Base-by-base conservation (phyloP, 2,888 invertebrate genomes). In the Altica lythri region DNA sequence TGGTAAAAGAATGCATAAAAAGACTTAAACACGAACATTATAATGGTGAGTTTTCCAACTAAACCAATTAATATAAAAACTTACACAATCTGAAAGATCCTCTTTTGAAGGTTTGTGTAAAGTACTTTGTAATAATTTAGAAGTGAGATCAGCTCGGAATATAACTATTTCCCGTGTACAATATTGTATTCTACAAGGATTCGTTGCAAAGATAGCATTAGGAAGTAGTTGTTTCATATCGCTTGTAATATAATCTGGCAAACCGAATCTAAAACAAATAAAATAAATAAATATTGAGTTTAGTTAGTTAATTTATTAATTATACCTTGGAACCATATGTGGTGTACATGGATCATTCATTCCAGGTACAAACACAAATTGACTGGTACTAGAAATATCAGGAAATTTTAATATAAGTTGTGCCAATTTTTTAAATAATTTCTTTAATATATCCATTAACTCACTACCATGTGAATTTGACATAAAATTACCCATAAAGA, bases 151-250 rank as follows among this genome's bases (percentile, higher is more conserved):
- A 71, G 94, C 91, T 53, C 97, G 82, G 57, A 93, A 85, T 3
- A 98, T 80, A 0, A 94, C 87, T 61, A 98, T 91, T 79, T 97
- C 95, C 74, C 93, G 94, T 0, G 92, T 93, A 72, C 95, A 98
- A 72, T 95, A 98, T 72, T 95, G 95, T 61, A 99, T 83, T 46
- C 96, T 83, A 68, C 95, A 95, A 0, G 99, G 99, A 78, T 98
- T 99, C 32, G 92, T 88, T 1, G 94, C 85, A 66, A 98, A 88
- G 53, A 89, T 81, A 0, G 88, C 85, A 42, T 83, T 82, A 3
- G 89, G 86, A 51, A 90, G 79, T 66, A 82, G 82, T 57, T 84
- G 83, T 4, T 78, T 77, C 53, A 95, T 83, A 18, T 89, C 89
- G 57, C 84, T 82, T 0, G 89, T 86, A 1, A 96, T 75, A 53